Conservation (phyloP, 2,888 invertebrate genomes). For the Deroplatys truncata region DNA sequence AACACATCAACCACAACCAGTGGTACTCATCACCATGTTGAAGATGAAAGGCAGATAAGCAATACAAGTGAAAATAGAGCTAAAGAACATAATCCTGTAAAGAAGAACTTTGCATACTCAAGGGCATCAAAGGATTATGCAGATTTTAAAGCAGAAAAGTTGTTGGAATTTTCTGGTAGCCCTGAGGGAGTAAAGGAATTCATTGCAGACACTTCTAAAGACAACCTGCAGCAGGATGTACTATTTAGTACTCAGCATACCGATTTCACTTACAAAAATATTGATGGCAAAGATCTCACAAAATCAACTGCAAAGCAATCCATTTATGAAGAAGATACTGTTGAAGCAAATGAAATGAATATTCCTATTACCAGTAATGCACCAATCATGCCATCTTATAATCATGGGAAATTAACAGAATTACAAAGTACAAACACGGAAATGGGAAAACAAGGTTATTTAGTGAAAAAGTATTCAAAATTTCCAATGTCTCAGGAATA, state of each 20-base stretch:
- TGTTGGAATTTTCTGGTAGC: neutral
- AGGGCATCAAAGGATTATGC: neutral
- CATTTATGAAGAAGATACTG: no score
- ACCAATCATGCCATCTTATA: neutral
- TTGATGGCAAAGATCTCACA: neutral
- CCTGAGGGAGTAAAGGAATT: neutral
- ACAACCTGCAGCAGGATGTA: neutral
- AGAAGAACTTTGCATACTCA: neutral
- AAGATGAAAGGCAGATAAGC: neutral
- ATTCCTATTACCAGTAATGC: neutral
- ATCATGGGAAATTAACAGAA: neutral
- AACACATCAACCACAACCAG: neutral
- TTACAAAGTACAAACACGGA: neutral
- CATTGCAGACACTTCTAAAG: neutral
- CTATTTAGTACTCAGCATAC: neutral
- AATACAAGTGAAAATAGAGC: neutral
- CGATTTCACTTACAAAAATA: neutral
- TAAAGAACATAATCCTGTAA: neutral
- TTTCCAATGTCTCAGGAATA: no score
- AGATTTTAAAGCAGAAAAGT: neutral
- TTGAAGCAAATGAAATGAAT: neutral
- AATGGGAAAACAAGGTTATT: no score
- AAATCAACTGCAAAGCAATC: neutral
- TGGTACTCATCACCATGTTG: neutral
- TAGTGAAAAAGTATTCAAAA: no score